These are phyloP conservation scores for Meleagris gallopavo DNA, from an alignment of 2,113 vertebrate species.

Conservation along the genomic window DNA sequence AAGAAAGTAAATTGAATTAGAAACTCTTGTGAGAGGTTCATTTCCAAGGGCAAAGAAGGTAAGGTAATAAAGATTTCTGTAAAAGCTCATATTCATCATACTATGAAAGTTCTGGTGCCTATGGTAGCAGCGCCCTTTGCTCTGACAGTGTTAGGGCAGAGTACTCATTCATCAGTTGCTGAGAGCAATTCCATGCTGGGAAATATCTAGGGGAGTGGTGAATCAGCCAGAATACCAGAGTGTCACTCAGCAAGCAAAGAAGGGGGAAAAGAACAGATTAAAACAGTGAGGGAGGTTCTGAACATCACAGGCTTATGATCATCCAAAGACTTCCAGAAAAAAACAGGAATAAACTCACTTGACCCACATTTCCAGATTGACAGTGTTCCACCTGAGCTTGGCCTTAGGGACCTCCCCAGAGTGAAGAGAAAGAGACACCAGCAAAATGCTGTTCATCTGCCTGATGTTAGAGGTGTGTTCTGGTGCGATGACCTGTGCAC, in stretches of 20 bases:
- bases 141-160: constrained; percentile 12
- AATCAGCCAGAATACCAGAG: constrained; percentile 18
- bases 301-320: not conserved
- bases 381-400: not conserved
- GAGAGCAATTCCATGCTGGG: constrained; percentile 43
- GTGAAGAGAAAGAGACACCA: not conserved
- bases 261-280: not conserved
- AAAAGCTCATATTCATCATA: constrained; percentile 20
- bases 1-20: constrained; percentile 14
- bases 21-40: not conserved
- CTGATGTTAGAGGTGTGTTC: not conserved
- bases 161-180: not conserved
- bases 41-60: not conserved
- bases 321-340: not conserved
- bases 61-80: constrained; percentile 32
- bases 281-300: not conserved
- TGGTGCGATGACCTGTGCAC: not conserved
- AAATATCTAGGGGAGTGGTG: constrained; percentile 39
- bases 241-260: constrained; percentile 20
- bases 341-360: not conserved
- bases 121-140: constrained; percentile 29
- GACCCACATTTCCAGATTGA: not conserved
- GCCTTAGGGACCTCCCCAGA: not conserved
- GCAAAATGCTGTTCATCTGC: not conserved
- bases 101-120: not conserved